Conservation (phyloP, 1,140 invertebrate species). For the Drosophila murphyi region DNA sequence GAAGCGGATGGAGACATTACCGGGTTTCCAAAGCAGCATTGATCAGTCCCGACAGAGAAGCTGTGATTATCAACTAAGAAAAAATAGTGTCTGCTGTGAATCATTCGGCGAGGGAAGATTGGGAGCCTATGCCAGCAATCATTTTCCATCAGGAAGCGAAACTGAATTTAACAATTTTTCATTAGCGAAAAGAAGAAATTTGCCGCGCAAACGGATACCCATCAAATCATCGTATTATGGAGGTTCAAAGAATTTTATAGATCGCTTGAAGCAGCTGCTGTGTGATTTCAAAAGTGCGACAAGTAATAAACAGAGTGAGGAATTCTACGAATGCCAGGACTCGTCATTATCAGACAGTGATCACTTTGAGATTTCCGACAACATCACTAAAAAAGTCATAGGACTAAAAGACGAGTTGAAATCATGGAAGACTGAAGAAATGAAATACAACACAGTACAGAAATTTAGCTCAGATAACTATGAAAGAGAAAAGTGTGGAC, state of each 20-base stretch:
- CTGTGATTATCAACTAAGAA: background rate
- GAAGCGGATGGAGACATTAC: background rate
- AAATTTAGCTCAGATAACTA: too few species aligned
- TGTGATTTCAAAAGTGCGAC: background rate
- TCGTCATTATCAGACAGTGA: background rate
- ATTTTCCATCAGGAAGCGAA: background rate
- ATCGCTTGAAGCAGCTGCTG: background rate
- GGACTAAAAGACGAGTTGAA: background rate
- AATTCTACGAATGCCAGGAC: conserved; percentile 6
- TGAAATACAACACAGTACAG: background rate
- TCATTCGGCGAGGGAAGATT: background rate
- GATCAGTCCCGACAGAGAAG: background rate
- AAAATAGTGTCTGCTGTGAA: background rate
- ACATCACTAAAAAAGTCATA: background rate
- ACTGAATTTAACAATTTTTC: background rate
- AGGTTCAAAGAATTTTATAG: background rate
- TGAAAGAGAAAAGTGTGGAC: background rate
- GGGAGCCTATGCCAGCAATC: background rate
- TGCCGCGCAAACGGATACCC: background rate
- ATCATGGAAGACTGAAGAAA: background rate
- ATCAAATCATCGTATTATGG: background rate
- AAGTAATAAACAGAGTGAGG: background rate
- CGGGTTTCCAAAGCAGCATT: background rate
- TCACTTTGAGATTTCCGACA: background rate
- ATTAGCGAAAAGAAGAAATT: background rate